A percentile compares a stretch with the other conserved stretches of the same genome.
phyloP scores from a whole-genome alignment of 92 coral and sea anemone species.

The Umimayanthus chanpuru region DNA sequence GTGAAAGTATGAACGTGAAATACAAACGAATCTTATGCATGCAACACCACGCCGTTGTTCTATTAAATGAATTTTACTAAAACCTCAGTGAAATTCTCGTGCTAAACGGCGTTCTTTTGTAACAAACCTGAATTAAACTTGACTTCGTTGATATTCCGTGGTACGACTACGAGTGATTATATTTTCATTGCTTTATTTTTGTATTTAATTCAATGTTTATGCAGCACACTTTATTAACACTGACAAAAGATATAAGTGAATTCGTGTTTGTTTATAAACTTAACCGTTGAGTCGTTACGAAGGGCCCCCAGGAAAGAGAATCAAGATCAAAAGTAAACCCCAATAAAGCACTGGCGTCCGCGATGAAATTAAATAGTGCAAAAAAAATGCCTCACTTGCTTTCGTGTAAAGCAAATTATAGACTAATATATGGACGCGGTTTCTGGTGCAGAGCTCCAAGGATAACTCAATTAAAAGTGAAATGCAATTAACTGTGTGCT shows the following conservation, averaged over 20 bases:
- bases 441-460: not conserved
- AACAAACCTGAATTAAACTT: not conserved
- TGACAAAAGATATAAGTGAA: slow-evolving; percentile 35
- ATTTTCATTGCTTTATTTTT: not conserved
- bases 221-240: slow-evolving; percentile 32
- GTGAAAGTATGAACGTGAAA: not conserved
- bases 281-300: slow-evolving; percentile 43
- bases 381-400: not conserved
- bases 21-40: not conserved
- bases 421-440: not conserved
- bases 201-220: not conserved
- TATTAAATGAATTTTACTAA: too few species aligned
- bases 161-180: not conserved
- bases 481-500: not conserved
- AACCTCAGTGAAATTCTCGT: not conserved
- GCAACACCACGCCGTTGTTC: not conserved
- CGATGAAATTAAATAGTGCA: not conserved
- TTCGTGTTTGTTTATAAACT: slow-evolving; percentile 68
- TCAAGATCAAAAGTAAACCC: not conserved
- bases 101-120: not conserved
- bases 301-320: slow-evolving; percentile 28
- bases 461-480: not conserved
- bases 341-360: not conserved
- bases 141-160: not conserved
- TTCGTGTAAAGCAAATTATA: not conserved